phyloP scores from a whole-genome alignment of 2,888 invertebrate genomes.

The Drymonia ruficornis region DNA sequence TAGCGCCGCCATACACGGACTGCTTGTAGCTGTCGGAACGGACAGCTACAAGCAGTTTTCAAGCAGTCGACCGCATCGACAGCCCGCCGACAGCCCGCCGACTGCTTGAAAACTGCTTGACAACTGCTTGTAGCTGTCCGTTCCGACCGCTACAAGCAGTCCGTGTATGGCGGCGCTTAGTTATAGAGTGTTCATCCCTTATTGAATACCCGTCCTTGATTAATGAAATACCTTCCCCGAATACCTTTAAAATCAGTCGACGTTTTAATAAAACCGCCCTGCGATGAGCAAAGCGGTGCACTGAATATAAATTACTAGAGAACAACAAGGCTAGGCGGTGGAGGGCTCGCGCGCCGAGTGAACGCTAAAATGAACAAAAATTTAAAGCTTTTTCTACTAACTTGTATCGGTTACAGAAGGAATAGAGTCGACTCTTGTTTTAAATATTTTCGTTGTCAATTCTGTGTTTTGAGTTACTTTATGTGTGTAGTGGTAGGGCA shows the following conservation, averaged over 20 bases:
- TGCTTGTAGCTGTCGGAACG: no score
- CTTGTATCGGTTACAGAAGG: conserved; percentile 18
- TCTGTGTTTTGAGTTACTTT: no score
- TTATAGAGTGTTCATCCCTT: no score
- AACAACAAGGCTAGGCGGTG: not conserved
- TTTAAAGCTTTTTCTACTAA: conserved; percentile 34
- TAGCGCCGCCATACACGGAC: no score
- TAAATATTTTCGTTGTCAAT: not conserved
- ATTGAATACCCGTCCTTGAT: not conserved
- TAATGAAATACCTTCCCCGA: not conserved
- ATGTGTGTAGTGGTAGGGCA: no score
- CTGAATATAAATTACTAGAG: conserved; percentile 1
- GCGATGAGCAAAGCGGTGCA: not conserved
- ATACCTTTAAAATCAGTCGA: conserved; percentile 4
- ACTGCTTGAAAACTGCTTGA: no score
- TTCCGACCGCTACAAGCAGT: no score
- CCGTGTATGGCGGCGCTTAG: no score
- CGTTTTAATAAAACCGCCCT: conserved; percentile 3
- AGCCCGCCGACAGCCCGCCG: no score
- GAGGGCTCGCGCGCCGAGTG: conserved; percentile 3
- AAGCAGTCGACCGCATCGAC: no score
- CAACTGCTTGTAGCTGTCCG: no score
- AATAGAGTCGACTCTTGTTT: conserved; percentile 15
- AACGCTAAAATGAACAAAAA: conserved; percentile 31
- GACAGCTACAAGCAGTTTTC: no score